Evolutionary conservation across 1,140 invertebrate species (phyloP).

Genomic region (Mamestra configurata): DNA sequence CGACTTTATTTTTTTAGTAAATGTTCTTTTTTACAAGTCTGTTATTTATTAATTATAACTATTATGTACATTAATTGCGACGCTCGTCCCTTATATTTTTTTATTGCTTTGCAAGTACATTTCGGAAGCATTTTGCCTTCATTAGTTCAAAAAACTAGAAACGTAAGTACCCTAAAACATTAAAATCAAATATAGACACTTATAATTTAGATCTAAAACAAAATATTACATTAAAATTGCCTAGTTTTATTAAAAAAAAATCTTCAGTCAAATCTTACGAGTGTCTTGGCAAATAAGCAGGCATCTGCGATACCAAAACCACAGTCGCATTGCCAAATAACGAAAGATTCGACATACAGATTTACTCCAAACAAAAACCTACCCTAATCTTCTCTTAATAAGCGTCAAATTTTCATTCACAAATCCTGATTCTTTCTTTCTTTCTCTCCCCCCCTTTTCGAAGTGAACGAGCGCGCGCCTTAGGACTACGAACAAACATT

Average conservation of each 20-base stretch:
- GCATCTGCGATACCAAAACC: too few species aligned
- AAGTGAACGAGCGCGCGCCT: conserved; percentile 5
- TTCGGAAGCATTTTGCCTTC: not conserved
- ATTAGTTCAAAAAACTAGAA: not conserved
- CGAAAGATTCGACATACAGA: too few species aligned
- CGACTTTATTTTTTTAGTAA: conserved; percentile 63
- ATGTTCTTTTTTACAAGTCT: conserved; percentile 70
- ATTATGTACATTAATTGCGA: conserved; percentile 16
- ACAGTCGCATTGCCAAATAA: too few species aligned
- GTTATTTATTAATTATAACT: conserved; percentile 46
- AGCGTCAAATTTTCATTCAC: not conserved
- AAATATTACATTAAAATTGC: not conserved
- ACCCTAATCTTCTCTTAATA: not conserved
- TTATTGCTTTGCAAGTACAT: conserved; percentile 22
- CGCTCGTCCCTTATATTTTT: not conserved
- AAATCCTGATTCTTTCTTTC: not conserved
- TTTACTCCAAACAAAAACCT: too few species aligned
- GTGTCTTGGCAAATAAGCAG: too few species aligned
- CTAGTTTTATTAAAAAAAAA: not conserved
- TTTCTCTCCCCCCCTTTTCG: too few species aligned
- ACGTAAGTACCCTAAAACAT: not conserved
- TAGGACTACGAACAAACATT: conserved; percentile 12
- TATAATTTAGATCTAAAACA: not conserved
- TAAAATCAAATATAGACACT: not conserved
- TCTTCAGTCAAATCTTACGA: not conserved